These are phyloP conservation scores for Characodon lateralis DNA, from an alignment of 2,797 vertebrate species.

Conservation along the genomic window DNA sequence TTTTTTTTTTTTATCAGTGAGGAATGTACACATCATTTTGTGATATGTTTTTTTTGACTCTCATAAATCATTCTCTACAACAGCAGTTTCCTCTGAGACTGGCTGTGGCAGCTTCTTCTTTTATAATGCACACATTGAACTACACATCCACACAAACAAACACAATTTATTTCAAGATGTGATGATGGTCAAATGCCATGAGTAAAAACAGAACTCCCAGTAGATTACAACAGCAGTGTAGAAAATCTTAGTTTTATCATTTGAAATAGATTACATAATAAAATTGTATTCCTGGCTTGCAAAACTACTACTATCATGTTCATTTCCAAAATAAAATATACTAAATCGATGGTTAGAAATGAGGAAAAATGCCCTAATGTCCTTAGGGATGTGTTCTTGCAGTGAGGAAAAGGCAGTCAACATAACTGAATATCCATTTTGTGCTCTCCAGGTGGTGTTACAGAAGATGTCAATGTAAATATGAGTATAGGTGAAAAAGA, in stretches of 20 bases:
- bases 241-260: neutral
- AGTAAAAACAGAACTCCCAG: neutral
- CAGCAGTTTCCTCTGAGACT: conserved; percentile 55
- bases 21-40: conserved; percentile 56
- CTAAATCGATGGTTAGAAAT: neutral
- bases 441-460: conserved; percentile 35
- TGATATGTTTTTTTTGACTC: conserved; percentile 55
- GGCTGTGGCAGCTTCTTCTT: conserved; percentile 39
- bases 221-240: neutral
- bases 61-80: conserved; percentile 72
- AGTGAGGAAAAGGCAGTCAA: conserved; percentile 24
- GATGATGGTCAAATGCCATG: conserved; percentile 23
- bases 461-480: conserved; percentile 13
- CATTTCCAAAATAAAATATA: neutral
- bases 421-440: conserved; percentile 41
- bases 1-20: conserved; percentile 23
- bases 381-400: conserved; percentile 30
- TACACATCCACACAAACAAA: conserved; percentile 14
- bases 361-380: conserved; percentile 2
- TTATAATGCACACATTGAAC: conserved; percentile 11
- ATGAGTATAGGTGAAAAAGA: neutral
- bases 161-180: conserved; percentile 11
- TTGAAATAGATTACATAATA: neutral
- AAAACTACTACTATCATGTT: neutral
- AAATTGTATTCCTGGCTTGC: neutral